Conservation (phyloP, 2,797 vertebrate species). For the Zenarchopterus dispar region DNA sequence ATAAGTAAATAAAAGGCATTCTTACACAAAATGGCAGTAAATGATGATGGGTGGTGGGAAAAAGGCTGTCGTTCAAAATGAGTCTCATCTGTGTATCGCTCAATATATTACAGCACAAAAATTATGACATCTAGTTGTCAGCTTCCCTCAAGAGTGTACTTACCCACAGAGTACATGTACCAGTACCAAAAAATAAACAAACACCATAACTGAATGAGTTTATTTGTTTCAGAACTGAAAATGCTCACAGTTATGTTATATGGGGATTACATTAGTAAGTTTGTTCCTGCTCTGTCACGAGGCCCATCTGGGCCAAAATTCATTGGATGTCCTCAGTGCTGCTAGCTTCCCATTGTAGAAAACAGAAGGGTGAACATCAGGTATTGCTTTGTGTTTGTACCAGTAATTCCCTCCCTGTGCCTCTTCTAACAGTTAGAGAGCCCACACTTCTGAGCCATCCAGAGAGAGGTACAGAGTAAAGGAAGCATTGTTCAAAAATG, state of each 20-base stretch:
- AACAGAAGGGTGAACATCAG: slow-evolving; percentile 88
- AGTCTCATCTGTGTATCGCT: too few relatives aligned
- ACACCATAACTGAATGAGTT: slow-evolving; percentile 90
- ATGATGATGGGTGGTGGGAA: too few relatives aligned
- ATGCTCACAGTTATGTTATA: slow-evolving; percentile 96
- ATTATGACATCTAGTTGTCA: too few relatives aligned
- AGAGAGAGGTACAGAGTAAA: slow-evolving; percentile 82
- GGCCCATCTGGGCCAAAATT: slow-evolving; percentile 53
- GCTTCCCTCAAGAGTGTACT: too few relatives aligned
- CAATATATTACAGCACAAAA: too few relatives aligned
- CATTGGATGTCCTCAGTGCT: slow-evolving; percentile 68
- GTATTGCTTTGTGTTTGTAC: slow-evolving; percentile 92
- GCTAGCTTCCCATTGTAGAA: slow-evolving; percentile 86
- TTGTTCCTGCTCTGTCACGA: slow-evolving; percentile 87
- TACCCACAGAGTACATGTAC: too few relatives aligned
- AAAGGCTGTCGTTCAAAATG: too few relatives aligned
- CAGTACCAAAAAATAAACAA: slow-evolving; percentile 48
- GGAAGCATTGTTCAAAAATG: slow-evolving; percentile 86
- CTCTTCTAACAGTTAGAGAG: slow-evolving; percentile 53
- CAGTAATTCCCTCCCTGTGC: slow-evolving; percentile 76
- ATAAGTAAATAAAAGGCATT: not conserved
- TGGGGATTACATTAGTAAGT: slow-evolving; percentile 89
- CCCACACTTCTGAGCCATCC: slow-evolving; percentile 59
- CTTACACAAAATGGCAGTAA: not conserved
- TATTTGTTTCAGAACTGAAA: slow-evolving; percentile 95